Conservation (phyloP, 2,797 vertebrate species). For the Bradypus variegatus region DNA sequence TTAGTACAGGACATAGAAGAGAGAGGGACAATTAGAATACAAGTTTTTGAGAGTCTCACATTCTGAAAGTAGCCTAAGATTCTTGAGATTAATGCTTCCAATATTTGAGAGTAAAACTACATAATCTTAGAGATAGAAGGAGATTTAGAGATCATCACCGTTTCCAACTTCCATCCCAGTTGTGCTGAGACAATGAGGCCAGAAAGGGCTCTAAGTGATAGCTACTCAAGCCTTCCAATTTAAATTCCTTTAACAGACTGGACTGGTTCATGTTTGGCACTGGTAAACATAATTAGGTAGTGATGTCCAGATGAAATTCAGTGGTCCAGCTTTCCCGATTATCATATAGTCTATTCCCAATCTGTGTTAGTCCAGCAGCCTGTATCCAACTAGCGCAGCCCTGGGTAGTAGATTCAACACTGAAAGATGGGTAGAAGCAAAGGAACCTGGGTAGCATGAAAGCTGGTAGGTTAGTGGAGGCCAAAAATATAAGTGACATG, state of each 20-base stretch:
- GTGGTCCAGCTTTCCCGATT: not conserved
- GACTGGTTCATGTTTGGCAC: not conserved
- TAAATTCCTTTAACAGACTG: not conserved
- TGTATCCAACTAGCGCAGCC: not conserved
- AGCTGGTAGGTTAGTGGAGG: not conserved
- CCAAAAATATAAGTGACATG: not conserved
- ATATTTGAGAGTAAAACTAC: not conserved
- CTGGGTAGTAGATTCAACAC: not conserved
- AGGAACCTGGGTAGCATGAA: not conserved
- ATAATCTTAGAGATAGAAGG: not conserved
- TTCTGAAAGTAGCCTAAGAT: not conserved
- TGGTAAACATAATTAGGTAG: not conserved
- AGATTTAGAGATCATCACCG: not conserved
- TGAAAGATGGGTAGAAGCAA: not conserved
- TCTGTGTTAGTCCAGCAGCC: not conserved
- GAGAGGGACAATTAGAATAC: not conserved
- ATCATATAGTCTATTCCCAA: not conserved
- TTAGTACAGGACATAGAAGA: not conserved
- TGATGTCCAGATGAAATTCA: not conserved
- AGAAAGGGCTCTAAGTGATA: not conserved
- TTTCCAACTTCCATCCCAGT: not conserved
- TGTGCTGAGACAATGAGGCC: not conserved
- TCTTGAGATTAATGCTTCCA: not conserved
- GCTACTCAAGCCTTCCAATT: not conserved
- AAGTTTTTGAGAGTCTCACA: not conserved